Evolutionary conservation across 2,113 vertebrate species (phyloP).

Genomic region (Microcebus murinus): DNA sequence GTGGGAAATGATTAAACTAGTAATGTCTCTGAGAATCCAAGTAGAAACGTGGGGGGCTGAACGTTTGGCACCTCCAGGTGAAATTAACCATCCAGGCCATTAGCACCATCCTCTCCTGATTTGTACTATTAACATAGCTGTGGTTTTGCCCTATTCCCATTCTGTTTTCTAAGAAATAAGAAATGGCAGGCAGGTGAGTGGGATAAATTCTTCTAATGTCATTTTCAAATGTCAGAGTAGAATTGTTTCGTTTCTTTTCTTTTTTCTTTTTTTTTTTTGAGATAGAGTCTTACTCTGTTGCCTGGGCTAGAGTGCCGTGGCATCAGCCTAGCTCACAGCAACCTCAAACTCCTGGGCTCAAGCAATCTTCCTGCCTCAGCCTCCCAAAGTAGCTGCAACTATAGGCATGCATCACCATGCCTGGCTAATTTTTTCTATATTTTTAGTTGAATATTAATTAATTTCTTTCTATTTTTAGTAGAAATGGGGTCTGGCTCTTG

Average conservation of each 20-base stretch:
- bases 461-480: too few relatives aligned
- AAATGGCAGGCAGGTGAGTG: neutral
- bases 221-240: neutral
- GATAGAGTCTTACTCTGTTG: too few relatives aligned
- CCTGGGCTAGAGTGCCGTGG: too few relatives aligned
- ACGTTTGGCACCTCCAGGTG: neutral
- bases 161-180: neutral
- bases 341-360: too few relatives aligned
- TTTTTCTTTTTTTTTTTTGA: too few relatives aligned
- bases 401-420: too few relatives aligned
- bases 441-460: too few relatives aligned
- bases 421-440: too few relatives aligned
- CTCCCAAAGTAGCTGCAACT: too few relatives aligned
- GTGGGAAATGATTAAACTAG: neutral
- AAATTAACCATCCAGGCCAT: neutral
- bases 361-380: too few relatives aligned
- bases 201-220: neutral
- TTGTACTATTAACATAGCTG: neutral
- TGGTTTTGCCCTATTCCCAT: neutral
- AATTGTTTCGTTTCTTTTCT: neutral
- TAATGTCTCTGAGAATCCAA: neutral
- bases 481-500: too few relatives aligned
- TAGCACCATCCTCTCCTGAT: neutral
- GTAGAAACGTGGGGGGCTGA: neutral
- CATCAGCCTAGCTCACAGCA: too few relatives aligned